A percentile compares a stretch with the other conserved stretches of the same genome.
These are phyloP conservation scores for Hetaerina americana DNA, from an alignment of 1,140 invertebrate genomes.

Conservation along the genomic window DNA sequence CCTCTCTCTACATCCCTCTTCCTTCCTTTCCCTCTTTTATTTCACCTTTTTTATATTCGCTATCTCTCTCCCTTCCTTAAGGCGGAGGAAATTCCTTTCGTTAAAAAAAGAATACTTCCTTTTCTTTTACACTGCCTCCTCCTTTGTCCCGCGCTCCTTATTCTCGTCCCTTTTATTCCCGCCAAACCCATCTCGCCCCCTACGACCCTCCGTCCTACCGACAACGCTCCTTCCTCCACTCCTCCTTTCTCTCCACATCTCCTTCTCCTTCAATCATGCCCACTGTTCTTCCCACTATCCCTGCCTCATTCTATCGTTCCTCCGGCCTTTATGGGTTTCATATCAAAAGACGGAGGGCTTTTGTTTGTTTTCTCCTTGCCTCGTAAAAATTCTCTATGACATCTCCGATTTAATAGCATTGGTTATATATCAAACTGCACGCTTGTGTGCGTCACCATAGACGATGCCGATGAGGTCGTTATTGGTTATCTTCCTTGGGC, in stretches of 20 bases:
- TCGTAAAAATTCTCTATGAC: background rate
- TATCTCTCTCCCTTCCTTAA: background rate
- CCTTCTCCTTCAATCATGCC: no score
- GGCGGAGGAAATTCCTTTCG: background rate
- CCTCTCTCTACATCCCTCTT: no score
- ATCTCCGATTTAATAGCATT: background rate
- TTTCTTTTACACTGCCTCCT: background rate
- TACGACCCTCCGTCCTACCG: no score
- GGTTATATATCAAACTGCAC: background rate
- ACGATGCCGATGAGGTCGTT: background rate
- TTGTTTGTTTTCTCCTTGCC: background rate
- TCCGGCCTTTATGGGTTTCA: background rate
- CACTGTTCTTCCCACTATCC: no score
- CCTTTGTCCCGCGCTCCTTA: no score
- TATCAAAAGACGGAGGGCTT: background rate
- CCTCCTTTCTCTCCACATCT: no score
- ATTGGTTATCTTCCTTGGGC: background rate
- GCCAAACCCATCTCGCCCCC: no score
- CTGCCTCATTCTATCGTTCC: no score
- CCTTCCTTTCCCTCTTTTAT: background rate
- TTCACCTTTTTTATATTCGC: background rate
- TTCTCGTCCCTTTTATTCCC: no score
- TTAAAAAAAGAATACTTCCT: background rate
- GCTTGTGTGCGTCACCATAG: background rate
- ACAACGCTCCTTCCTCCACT: no score